phyloP scores from a whole-genome alignment of 2,888 invertebrate genomes.

The Lumbricus terrestris region DNA sequence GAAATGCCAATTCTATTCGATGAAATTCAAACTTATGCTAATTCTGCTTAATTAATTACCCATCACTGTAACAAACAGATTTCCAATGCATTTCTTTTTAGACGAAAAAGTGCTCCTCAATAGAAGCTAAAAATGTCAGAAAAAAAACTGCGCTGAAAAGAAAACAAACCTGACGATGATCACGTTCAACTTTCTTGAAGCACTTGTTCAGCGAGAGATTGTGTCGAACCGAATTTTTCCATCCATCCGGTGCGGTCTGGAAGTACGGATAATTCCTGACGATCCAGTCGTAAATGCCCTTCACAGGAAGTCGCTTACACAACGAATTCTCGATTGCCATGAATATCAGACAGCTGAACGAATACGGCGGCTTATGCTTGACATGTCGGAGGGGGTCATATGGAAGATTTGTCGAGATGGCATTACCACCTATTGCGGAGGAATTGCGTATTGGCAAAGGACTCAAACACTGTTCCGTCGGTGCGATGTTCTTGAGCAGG shows the following conservation, averaged over 20 bases:
- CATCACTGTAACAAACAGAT: background rate
- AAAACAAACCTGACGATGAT: background rate
- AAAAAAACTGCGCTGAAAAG: background rate
- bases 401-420: slow-evolving; percentile 55
- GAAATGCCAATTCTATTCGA: too few species aligned
- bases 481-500: slow-evolving; percentile 74
- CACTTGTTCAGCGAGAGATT: slow-evolving; percentile 89
- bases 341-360: slow-evolving; percentile 92
- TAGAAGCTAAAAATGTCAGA: background rate
- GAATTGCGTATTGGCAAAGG: background rate
- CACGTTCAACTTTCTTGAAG: slow-evolving; percentile 77
- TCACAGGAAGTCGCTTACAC: slow-evolving; percentile 87
- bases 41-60: too few species aligned
- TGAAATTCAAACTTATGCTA: too few species aligned
- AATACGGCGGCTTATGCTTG: slow-evolving; percentile 89
- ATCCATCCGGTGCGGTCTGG: slow-evolving; percentile 81
- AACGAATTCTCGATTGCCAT: slow-evolving; percentile 94
- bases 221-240: slow-evolving; percentile 88
- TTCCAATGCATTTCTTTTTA: background rate
- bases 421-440: background rate
- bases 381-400: slow-evolving; percentile 77
- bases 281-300: slow-evolving; percentile 95
- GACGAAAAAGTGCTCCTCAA: background rate
- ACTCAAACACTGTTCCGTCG: background rate
- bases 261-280: slow-evolving; percentile 91